Evolutionary conservation across 2,888 invertebrate species (phyloP).

Genomic region (Drosophila gaucha): DNA sequence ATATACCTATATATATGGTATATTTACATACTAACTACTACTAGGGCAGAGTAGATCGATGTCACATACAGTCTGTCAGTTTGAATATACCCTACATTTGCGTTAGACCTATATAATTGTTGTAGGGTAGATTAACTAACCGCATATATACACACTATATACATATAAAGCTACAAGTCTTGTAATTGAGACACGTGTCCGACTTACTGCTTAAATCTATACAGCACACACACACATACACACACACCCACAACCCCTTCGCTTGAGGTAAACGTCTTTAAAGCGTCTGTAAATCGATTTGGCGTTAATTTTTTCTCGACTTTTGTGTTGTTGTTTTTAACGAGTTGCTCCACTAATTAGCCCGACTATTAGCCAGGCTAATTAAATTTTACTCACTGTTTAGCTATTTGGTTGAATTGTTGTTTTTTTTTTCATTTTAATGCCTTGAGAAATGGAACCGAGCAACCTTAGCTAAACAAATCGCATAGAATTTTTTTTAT

Average conservation of each 20-base stretch:
- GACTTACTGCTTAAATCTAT: conserved; percentile 11
- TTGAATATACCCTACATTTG: not conserved
- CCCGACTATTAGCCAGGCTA: conserved; percentile 51
- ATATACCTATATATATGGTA: not conserved
- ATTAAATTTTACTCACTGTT: conserved; percentile 56
- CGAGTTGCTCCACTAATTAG: conserved; percentile 61
- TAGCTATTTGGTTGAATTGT: conserved; percentile 23
- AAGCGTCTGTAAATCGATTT: conserved; percentile 50
- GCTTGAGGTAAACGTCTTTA: conserved; percentile 1
- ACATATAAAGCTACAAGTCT: not conserved
- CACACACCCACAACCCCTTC: not conserved
- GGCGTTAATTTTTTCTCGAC: conserved; percentile 19
- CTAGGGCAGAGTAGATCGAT: not conserved
- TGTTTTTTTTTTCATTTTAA: conserved; percentile 13
- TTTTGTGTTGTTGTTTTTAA: conserved; percentile 36
- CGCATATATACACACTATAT: not conserved
- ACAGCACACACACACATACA: not conserved
- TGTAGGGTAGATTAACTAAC: conserved; percentile 2
- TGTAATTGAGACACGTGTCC: conserved; percentile 28
- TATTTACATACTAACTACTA: not conserved
- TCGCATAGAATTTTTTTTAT: conserved; percentile 41
- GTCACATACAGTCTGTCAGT: no score
- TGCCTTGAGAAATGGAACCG: conserved; percentile 30
- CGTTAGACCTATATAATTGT: not conserved
- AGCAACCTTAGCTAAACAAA: conserved; percentile 21